A percentile compares a stretch with the other conserved stretches of the same genome.
These are phyloP conservation scores for Laspeyria flexula DNA, from an alignment of 2,888 invertebrate genomes.

Conservation along the genomic window DNA sequence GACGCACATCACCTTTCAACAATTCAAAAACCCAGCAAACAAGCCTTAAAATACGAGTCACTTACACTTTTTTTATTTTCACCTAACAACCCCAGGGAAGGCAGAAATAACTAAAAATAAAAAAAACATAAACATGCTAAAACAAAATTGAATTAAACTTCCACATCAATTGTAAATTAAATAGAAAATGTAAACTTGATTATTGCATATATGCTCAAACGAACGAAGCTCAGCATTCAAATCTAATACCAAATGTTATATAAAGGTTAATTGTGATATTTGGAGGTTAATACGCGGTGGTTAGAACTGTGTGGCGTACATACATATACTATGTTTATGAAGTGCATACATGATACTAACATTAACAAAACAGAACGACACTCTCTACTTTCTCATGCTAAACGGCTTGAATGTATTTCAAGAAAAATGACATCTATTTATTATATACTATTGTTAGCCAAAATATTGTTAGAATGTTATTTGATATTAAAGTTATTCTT, in stretches of 20 bases:
- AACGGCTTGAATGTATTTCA: constrained; percentile 56
- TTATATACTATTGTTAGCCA: constrained; percentile 18
- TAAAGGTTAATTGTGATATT: constrained; percentile 12
- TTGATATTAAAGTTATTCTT: constrained; percentile 36
- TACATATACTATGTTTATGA: constrained; percentile 25
- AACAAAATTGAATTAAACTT: constrained; percentile 53
- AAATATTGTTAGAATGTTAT: constrained; percentile 13
- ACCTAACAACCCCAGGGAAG: constrained; percentile 75
- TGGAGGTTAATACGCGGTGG: constrained; percentile 16
- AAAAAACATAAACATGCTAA: constrained; percentile 67
- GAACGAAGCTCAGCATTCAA: constrained; percentile 28
- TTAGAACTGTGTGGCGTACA: constrained; percentile 25
- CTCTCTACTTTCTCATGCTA: constrained; percentile 62
- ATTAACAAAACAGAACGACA: constrained; percentile 47
- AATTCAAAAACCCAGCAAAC: constrained; percentile 67
- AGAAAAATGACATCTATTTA: constrained; percentile 41
- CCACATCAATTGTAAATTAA: constrained; percentile 19
- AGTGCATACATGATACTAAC: constrained; percentile 32
- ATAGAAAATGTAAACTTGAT: constrained; percentile 16
- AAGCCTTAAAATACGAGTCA: constrained; percentile 67
- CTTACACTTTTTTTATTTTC: constrained; percentile 79
- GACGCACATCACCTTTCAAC: constrained; percentile 57
- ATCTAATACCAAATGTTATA: constrained; percentile 13
- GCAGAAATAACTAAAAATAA: constrained; percentile 82
- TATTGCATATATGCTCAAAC: constrained; percentile 22